phyloP scores from a whole-genome alignment of 92 coral and sea anemone genomes.

The Muricea muricata region DNA sequence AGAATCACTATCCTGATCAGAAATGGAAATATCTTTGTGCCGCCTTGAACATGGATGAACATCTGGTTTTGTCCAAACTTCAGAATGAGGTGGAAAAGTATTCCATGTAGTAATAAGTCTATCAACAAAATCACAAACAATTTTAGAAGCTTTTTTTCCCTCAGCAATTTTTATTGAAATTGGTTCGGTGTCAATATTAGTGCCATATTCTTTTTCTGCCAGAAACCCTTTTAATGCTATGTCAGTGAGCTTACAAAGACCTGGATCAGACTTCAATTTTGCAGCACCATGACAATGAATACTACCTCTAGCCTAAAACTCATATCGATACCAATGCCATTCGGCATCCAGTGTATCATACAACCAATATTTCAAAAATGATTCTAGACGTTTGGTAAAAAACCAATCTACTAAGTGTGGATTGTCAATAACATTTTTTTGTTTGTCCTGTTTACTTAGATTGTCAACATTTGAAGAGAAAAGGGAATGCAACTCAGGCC shows the following conservation, averaged over 20 bases:
- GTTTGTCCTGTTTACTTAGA: conserved; percentile 45
- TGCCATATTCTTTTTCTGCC: conserved; percentile 52
- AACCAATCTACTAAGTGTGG: conserved; percentile 69
- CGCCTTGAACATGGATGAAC: conserved; percentile 61
- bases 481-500: conserved; percentile 68
- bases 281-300: conserved; percentile 80
- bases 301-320: conserved; percentile 67
- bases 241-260: conserved; percentile 64
- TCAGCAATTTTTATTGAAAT: conserved; percentile 29
- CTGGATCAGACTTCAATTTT: conserved; percentile 66
- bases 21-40: conserved; percentile 37
- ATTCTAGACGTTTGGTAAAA: conserved; percentile 59
- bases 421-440: conserved; percentile 57
- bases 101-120: conserved; percentile 60
- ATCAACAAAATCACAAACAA: conserved; percentile 61
- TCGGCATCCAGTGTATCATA: conserved; percentile 30
- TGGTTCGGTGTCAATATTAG: conserved; percentile 4
- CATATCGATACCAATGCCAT: conserved; percentile 67
- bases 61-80: conserved; percentile 62
- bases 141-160: conserved; percentile 59
- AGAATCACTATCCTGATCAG: conserved; percentile 53
- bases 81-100: conserved; percentile 55
- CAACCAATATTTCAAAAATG: conserved; percentile 51
- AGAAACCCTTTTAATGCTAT: conserved; percentile 61
- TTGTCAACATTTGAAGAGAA: conserved; percentile 43